Percentiles rank a stretch among this genome's conserved stretches.
phyloP scores from a whole-genome alignment of 2,797 vertebrate genomes.

The Antrozous pallidus region DNA sequence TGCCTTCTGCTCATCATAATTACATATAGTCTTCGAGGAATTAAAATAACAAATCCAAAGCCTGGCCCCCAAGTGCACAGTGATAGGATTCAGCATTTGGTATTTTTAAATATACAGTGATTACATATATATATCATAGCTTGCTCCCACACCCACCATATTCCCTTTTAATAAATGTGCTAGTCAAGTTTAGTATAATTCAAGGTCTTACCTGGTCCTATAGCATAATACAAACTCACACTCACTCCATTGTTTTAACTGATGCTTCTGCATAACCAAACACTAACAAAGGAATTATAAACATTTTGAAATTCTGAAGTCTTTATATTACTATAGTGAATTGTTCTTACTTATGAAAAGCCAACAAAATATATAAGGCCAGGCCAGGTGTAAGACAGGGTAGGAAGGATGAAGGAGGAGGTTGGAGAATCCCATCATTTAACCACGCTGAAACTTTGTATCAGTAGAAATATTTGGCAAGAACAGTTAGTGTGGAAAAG shows the following conservation, averaged over 20 bases:
- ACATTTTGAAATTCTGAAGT: conserved; percentile 70
- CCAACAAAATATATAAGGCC: conserved; percentile 62
- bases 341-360: conserved; percentile 72
- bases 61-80: conserved; percentile 57
- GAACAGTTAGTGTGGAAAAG: conserved; percentile 74
- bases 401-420: conserved; percentile 64
- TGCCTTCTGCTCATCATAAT: conserved; percentile 49
- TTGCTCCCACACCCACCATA: neutral
- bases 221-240: neutral
- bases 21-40: conserved; percentile 48
- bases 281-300: neutral
- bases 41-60: conserved; percentile 52
- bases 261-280: neutral
- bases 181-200: neutral
- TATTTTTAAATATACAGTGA: conserved; percentile 44
- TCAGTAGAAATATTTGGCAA: conserved; percentile 83
- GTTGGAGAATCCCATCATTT: conserved; percentile 47
- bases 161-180: neutral
- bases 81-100: conserved; percentile 59
- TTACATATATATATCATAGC: neutral
- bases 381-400: conserved; percentile 49
- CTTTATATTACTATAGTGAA: conserved; percentile 64
- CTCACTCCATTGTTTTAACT: neutral
- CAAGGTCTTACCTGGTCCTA: neutral
- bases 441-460: conserved; percentile 76